Evolutionary conservation across 2,113 vertebrate genomes (phyloP).

Genomic region (Ursus arctos): DNA sequence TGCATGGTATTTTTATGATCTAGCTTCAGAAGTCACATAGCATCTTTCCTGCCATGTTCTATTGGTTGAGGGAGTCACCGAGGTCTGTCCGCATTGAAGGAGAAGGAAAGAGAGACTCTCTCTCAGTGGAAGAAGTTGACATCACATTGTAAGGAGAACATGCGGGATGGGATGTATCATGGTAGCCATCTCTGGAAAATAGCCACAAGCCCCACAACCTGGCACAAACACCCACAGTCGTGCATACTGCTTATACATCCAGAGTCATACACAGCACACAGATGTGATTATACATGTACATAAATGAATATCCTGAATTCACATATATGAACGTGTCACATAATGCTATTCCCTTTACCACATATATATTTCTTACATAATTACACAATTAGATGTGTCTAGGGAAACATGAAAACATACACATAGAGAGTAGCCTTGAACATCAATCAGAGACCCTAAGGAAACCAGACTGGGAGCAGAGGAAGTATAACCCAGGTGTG

Average conservation of each 20-base stretch:
- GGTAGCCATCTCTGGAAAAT: background rate
- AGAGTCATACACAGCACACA: background rate
- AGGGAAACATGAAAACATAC: background rate
- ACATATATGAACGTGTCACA: constrained; percentile 26
- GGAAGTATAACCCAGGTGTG: background rate
- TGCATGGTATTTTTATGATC: background rate
- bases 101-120: background rate
- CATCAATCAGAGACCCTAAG: background rate
- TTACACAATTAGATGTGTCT: background rate
- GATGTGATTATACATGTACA: background rate
- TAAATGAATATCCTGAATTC: background rate
- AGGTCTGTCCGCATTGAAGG: background rate
- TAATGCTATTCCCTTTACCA: background rate
- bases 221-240: background rate
- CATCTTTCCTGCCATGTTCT: background rate
- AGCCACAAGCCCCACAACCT: background rate
- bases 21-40: constrained; percentile 31
- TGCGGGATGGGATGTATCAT: background rate
- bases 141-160: background rate
- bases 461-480: background rate
- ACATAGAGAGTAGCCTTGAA: background rate
- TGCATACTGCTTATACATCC: background rate
- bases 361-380: background rate
- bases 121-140: background rate
- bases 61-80: background rate